These are phyloP conservation scores for Scaeva pyrastri DNA, from an alignment of 2,888 invertebrate genomes.

Conservation along the genomic window DNA sequence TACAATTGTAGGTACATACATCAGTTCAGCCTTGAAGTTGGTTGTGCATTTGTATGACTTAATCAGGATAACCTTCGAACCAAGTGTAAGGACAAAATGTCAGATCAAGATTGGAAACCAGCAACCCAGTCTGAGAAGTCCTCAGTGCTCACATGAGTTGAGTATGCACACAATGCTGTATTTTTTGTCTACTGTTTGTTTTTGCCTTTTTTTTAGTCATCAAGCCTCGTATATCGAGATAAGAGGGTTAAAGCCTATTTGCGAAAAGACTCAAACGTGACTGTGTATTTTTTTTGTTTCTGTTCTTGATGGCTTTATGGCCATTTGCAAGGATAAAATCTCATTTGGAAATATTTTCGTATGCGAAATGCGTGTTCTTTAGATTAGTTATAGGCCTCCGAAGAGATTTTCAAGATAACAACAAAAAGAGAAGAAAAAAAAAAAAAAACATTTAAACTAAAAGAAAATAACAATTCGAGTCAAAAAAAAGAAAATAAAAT, in stretches of 20 bases:
- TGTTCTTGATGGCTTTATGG: conserved; percentile 9
- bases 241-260: conserved; percentile 43
- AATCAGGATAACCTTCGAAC: conserved; percentile 50
- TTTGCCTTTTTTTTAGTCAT: conserved; percentile 18
- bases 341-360: conserved; percentile 1
- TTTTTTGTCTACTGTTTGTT: too few species aligned
- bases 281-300: background rate
- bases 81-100: conserved; percentile 52
- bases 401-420: conserved; percentile 12
- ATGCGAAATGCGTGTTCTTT: conserved; percentile 9
- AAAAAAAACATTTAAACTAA: background rate
- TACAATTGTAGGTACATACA: background rate
- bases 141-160: background rate
- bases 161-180: background rate
- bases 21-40: conserved; percentile 39
- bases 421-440: background rate
- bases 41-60: conserved; percentile 38
- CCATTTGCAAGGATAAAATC: conserved; percentile 18
- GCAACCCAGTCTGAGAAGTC: conserved; percentile 13
- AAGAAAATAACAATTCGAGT: background rate
- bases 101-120: conserved; percentile 42
- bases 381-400: background rate
- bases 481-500: background rate
- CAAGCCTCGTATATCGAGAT: conserved; percentile 36
- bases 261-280: conserved; percentile 23